These are phyloP conservation scores for Nomia melanderi DNA, from an alignment of 1,140 invertebrate genomes.

Conservation along the genomic window DNA sequence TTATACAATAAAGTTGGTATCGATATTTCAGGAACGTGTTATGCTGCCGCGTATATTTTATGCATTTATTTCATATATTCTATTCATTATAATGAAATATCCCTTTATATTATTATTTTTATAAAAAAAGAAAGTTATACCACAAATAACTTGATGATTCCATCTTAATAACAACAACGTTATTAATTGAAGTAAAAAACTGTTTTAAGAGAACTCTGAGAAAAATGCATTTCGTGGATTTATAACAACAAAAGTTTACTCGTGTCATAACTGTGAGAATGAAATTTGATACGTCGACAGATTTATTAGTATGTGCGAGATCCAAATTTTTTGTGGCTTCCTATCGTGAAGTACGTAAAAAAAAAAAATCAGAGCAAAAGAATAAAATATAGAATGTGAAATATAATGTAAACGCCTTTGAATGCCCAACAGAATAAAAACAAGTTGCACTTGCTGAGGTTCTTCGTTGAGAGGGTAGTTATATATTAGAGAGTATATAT, in stretches of 20 bases:
- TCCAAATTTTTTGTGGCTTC: conserved; percentile 43
- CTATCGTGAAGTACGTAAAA: not conserved
- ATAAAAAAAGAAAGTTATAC: conserved; percentile 32
- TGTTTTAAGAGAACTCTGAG: not conserved
- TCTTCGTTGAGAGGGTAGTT: conserved; percentile 60
- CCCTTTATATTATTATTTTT: conserved; percentile 26
- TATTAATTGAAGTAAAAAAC: not conserved
- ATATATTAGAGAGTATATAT: conserved; percentile 61
- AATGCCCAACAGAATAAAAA: conserved; percentile 54
- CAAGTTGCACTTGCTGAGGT: conserved; percentile 51
- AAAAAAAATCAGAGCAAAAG: conserved; percentile 40
- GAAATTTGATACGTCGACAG: not conserved
- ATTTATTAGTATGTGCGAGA: not conserved
- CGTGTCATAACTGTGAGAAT: not conserved
- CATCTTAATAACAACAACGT: conserved; percentile 20
- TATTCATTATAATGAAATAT: conserved; percentile 14
- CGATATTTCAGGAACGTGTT: conserved; percentile 20
- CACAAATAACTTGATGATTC: conserved; percentile 47
- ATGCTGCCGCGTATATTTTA: conserved; percentile 7
- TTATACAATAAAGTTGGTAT: conserved; percentile 5
- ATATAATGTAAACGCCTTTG: conserved; percentile 30
- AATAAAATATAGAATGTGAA: conserved; percentile 32
- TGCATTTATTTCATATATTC: not conserved
- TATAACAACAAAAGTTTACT: not conserved
- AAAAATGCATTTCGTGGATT: not conserved